A percentile compares a stretch with the other conserved stretches of the same genome.
phyloP scores from a whole-genome alignment of 2,888 invertebrate genomes.

The Caenorhabditis afra region DNA sequence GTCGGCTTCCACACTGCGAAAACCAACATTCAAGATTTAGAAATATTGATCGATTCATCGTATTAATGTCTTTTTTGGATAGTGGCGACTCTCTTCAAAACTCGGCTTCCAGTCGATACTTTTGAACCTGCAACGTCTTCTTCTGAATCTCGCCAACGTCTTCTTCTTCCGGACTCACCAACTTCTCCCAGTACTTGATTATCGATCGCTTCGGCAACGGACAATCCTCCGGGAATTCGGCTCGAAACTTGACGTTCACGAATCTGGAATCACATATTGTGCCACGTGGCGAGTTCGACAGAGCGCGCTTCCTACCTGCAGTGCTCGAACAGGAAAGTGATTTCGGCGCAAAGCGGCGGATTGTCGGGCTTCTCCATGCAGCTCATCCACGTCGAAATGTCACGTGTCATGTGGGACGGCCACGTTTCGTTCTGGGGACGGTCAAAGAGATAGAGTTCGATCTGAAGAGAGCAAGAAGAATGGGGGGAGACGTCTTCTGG shows the following conservation, averaged over 20 bases:
- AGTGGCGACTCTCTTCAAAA: too few species aligned
- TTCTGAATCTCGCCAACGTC: too few species aligned
- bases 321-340: constrained; percentile 5
- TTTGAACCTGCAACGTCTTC: too few species aligned
- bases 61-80: too few species aligned
- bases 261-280: constrained; percentile 5
- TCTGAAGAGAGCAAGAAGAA: too few species aligned
- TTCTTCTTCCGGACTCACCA: too few species aligned
- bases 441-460: constrained; percentile 16
- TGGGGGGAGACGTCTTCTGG: not conserved
- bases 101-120: too few species aligned
- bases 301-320: constrained; percentile 5
- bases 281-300: not conserved
- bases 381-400: not conserved
- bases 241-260: constrained; percentile 14
- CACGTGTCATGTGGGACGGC: not conserved
- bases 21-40: too few species aligned
- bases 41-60: too few species aligned
- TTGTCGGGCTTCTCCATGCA: constrained; percentile 8
- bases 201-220: not conserved
- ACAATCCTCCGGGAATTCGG: not conserved
- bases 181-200: not conserved
- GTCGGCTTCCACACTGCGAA: too few species aligned
- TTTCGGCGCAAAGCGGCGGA: constrained; percentile 5
- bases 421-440: not conserved